Conservation (phyloP, 2,888 invertebrate genomes). For the Chrysopilus asiliformis region DNA sequence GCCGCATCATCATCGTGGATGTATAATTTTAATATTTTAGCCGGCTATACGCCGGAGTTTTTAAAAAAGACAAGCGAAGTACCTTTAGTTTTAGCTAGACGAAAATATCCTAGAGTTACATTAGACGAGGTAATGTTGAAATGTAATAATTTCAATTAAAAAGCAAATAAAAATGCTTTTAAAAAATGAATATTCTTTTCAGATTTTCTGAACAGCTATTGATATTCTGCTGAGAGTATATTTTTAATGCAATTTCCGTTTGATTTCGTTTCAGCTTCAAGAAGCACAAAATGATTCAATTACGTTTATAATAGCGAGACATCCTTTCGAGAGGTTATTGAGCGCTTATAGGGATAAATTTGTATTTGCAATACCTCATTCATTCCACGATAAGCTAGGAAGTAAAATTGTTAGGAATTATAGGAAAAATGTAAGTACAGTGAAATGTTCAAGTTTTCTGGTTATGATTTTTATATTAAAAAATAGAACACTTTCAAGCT, state of each 20-base stretch:
- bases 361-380: conserved; percentile 67
- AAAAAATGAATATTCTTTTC: conserved; percentile 10
- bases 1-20: conserved; percentile 86
- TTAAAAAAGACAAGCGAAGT: conserved; percentile 65
- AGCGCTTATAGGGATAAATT: conserved; percentile 79
- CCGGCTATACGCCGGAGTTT: conserved; percentile 66
- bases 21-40: conserved; percentile 79
- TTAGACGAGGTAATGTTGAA: conserved; percentile 40
- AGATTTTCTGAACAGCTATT: conserved; percentile 2
- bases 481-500: too few species aligned
- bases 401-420: conserved; percentile 63
- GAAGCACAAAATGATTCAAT: conserved; percentile 63
- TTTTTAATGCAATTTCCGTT: too few species aligned
- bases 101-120: conserved; percentile 64
- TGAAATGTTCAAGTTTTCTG: too few species aligned
- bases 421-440: conserved; percentile 39
- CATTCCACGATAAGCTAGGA: conserved; percentile 68
- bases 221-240: too few species aligned
- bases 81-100: conserved; percentile 62
- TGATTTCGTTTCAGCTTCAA: conserved; percentile 43
- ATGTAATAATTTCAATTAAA: not conserved
- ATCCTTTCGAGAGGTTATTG: conserved; percentile 65
- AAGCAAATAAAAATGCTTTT: not conserved
- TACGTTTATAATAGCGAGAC: conserved; percentile 68
- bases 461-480: too few species aligned